Evolutionary conservation across 2,888 invertebrate species (phyloP), one percentile per base, ranked within the genome.

Genomic region (Miltochrista miniata): DNA sequence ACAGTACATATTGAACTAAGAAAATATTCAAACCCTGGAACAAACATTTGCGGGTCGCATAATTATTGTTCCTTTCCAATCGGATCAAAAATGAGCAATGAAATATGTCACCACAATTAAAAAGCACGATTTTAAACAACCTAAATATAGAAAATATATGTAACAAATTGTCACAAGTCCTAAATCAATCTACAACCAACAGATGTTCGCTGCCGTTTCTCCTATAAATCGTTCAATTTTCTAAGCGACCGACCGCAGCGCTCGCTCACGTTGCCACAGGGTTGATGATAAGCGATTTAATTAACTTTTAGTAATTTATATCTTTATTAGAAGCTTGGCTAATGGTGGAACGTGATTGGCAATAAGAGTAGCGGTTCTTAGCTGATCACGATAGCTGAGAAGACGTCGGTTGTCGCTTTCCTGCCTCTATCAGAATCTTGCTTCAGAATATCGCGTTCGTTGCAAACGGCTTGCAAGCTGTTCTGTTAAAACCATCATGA

Each of bases 251-350:
- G 65, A 69, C 62, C 63, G 56, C 65, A 61, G 59, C 67, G 69
- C 70, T 60, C 74, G 67, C 70, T 68, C 73, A 71, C 77, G 70
- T 59, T 64, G 64, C 68, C 76, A 75, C 74, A 71, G 69, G 70
- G 64, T 54, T 56, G 53, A 61, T 77, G 88, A 87, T 87, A 87
- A 87, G 79, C 80, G 77, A 81, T 88, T 88, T 90, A 90, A 90
- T 90, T 87, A 89, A 87, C 79, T 87, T 89, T 87, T 85, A 76
- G 82, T 85, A 85, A 88, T 87, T 88, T 88, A 90, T 90, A 87
- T 87, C 87, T 90, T 83, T 86, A 90, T 89, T 87, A 85, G 78
- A 81, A 70, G 78, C 74, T 58, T 59, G 65, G 73, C 76, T 84
- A 85, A 85, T 83, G 80, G 85, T 61, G 56, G 71, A 68, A 64